Percentiles rank a stretch among this genome's conserved stretches.
phyloP scores from a whole-genome alignment of 2,113 vertebrate species.

The Naja naja region DNA sequence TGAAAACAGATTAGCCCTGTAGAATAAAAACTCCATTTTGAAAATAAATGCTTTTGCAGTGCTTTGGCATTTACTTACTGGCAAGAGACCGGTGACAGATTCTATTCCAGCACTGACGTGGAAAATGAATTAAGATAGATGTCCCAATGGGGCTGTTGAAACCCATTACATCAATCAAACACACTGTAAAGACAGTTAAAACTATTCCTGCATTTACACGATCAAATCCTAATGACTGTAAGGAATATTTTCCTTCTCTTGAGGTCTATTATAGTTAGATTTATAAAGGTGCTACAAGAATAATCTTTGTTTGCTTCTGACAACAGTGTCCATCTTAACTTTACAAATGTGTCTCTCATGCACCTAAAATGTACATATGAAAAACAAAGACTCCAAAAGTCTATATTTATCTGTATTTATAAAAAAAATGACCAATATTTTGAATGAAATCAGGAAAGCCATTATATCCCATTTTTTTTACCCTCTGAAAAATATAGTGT shows the following conservation, averaged over 20 bases:
- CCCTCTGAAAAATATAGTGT: neutral
- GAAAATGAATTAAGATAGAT: constrained; percentile 34
- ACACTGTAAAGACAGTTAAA: constrained; percentile 17
- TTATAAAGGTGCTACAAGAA: constrained; percentile 11
- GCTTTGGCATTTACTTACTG: constrained; percentile 23
- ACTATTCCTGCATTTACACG: constrained; percentile 26
- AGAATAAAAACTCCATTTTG: constrained; percentile 9
- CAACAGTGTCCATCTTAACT: neutral
- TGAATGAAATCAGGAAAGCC: neutral
- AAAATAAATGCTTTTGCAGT: constrained; percentile 26
- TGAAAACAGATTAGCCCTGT: neutral
- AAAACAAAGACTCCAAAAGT: neutral
- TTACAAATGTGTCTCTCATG: neutral
- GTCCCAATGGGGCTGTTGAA: constrained; percentile 23
- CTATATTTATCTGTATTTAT: neutral
- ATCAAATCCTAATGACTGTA: constrained; percentile 28
- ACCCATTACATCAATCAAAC: constrained; percentile 28
- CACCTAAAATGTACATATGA: neutral
- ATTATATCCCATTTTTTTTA: neutral
- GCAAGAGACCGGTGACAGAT: constrained; percentile 31
- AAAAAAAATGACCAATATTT: neutral
- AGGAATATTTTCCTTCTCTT: neutral
- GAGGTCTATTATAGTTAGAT: neutral
- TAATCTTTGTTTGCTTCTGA: neutral
- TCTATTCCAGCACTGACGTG: constrained; percentile 9